phyloP scores from a whole-genome alignment of 2,888 invertebrate genomes.

The Portevinia maculata region DNA sequence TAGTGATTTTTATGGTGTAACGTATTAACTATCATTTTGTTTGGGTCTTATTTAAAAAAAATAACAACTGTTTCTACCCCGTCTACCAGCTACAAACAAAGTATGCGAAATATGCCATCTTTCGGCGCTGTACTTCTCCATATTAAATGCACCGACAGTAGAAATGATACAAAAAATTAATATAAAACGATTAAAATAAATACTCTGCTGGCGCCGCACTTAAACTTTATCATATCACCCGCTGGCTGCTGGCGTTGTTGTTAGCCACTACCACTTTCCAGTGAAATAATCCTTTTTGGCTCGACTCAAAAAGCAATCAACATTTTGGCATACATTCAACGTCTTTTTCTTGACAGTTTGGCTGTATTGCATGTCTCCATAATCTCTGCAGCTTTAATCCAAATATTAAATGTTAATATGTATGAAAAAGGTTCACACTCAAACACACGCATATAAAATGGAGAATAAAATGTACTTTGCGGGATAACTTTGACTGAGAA shows the following conservation, averaged over 20 bases:
- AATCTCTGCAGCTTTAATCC: constrained; percentile 57
- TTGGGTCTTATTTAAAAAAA: not conserved
- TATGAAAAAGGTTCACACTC: constrained; percentile 12
- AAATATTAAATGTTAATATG: constrained; percentile 48
- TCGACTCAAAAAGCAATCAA: constrained; percentile 57
- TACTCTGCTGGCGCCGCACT: constrained; percentile 33
- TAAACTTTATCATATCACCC: constrained; percentile 25
- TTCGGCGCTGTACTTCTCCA: constrained; percentile 12
- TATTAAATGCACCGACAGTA: constrained; percentile 14
- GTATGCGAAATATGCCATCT: constrained; percentile 26
- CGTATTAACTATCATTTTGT: no score
- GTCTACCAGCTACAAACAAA: constrained; percentile 4
- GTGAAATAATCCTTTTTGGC: constrained; percentile 53
- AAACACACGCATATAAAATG: not conserved
- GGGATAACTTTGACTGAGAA: constrained; percentile 45
- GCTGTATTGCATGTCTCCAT: constrained; percentile 21
- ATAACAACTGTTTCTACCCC: not conserved
- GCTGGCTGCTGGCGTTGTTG: constrained; percentile 3
- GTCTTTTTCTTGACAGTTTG: constrained; percentile 43
- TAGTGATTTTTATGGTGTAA: not conserved
- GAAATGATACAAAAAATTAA: constrained; percentile 22
- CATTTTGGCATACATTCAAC: constrained; percentile 68
- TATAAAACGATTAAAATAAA: constrained; percentile 39
- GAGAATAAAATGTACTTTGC: constrained; percentile 14
- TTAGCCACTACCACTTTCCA: not conserved